Base-by-base conservation (phyloP, 2,888 invertebrate genomes). In the Amiota mariae region DNA sequence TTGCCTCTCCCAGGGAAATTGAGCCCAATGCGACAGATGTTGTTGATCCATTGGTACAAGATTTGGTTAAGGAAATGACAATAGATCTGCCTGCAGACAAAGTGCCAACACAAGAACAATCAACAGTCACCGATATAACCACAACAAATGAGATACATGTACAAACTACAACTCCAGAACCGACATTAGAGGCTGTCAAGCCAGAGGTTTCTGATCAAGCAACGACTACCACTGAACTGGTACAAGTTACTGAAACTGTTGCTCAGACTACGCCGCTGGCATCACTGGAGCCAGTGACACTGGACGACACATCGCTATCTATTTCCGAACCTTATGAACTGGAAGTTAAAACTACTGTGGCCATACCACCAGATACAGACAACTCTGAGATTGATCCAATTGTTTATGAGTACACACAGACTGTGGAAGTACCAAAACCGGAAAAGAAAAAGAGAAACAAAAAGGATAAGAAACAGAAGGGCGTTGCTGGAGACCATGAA, bases 271-370 rank as follows among this genome's bases (percentile, higher is more conserved):
- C 88, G 9, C 86, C 88, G 11, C 82, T 85, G 1, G 61, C 77
- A 1, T 81, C 84, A 0, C 70, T 80, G 6, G 87, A 81, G 11
- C 74, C 75, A 2, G n/a, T 74, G 8, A 46, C 72, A 1, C 59
- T 70, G 24, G 83, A 88, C 11, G 87, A 88, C 8, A 78, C 77
- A 3, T 88, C 88, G 0, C 36, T 87, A 11, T 83, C 82, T 0
- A 75, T 76, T 10, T 87, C 88, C 1, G 91, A 79, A 91, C 91
- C 78, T 91, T 89, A 87, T 67, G 88, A 88, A 70, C 76, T 89
- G 48, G 88, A 90, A 79, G 87, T 90, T 47, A 82, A 93, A 89
- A 94, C 94, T 13, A 92, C 92, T 46, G 93, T 94, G 2, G 91
- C 93, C 77, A 88, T 91, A 15, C 89, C 91, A 11, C 89, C 90